These are phyloP conservation scores for Archocentrus centrarchus DNA, from an alignment of 2,113 vertebrate species.

Conservation along the genomic window DNA sequence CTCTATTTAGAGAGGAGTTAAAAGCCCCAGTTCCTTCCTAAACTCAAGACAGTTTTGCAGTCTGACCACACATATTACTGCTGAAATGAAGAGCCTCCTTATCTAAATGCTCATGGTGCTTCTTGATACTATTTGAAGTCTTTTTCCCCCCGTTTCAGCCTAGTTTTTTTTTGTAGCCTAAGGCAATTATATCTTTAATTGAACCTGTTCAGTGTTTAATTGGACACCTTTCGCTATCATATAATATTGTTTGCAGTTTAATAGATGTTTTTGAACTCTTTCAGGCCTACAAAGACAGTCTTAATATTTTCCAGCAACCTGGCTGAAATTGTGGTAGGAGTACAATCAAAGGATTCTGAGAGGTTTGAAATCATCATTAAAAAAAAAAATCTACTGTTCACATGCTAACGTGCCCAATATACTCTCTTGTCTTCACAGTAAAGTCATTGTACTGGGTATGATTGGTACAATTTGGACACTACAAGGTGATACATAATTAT, in stretches of 20 bases:
- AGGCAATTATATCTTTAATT: conserved; percentile 74
- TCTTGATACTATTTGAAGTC: conserved; percentile 46
- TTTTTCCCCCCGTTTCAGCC: conserved; percentile 18
- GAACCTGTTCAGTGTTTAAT: conserved; percentile 71
- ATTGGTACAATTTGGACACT: neutral
- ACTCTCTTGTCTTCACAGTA: neutral
- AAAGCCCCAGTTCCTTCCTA: neutral
- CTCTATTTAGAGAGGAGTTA: neutral
- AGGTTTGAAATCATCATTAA: conserved; percentile 15
- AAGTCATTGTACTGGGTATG: neutral
- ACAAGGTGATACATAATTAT: conserved; percentile 5
- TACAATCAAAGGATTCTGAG: conserved; percentile 20
- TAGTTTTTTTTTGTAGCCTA: conserved; percentile 43
- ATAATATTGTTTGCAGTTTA: conserved; percentile 65
- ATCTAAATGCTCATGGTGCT: conserved; percentile 35
- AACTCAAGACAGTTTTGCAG: conserved; percentile 39
- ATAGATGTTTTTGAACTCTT: conserved; percentile 66
- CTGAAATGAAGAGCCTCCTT: conserved; percentile 59
- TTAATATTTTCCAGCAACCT: conserved; percentile 13
- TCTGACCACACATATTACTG: conserved; percentile 32
- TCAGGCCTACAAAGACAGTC: conserved; percentile 34
- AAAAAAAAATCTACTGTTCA: conserved; percentile 10
- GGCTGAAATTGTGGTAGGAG: conserved; percentile 13
- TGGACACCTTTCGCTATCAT: conserved; percentile 65
- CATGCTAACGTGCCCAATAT: neutral